These are phyloP conservation scores for Linepithema humile DNA, from an alignment of 1,140 invertebrate species.

Conservation along the genomic window DNA sequence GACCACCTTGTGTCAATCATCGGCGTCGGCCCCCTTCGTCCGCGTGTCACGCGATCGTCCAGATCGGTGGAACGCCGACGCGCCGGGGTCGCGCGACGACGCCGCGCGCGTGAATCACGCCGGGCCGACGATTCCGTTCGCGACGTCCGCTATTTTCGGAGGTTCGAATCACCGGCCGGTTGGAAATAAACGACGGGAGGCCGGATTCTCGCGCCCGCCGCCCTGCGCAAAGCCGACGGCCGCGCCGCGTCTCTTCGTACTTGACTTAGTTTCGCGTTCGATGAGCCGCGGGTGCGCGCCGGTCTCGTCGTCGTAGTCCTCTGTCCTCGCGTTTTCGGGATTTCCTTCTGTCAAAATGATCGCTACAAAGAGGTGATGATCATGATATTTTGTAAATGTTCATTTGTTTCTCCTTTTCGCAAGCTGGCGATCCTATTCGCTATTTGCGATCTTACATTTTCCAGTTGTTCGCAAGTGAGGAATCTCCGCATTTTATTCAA, in stretches of 20 bases:
- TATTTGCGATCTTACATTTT: neutral
- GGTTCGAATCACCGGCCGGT: slow-evolving; percentile 74
- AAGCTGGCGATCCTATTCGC: neutral
- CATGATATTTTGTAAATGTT: neutral
- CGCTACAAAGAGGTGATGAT: slow-evolving; percentile 66
- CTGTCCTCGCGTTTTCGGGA: neutral
- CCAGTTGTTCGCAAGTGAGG: neutral
- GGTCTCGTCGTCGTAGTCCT: slow-evolving; percentile 15
- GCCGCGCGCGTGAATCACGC: slow-evolving; percentile 62
- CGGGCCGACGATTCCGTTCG: slow-evolving; percentile 51
- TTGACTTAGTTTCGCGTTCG: slow-evolving; percentile 77
- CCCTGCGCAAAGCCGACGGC: slow-evolving; percentile 72
- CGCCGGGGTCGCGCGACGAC: slow-evolving; percentile 41
- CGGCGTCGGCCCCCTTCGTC: neutral
- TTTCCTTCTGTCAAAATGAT: slow-evolving; percentile 60
- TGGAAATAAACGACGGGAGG: slow-evolving; percentile 76
- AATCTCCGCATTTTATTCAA: neutral
- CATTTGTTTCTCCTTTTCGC: neutral
- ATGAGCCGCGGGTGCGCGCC: slow-evolving; percentile 60
- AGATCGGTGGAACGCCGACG: slow-evolving; percentile 21
- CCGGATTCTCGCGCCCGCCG: slow-evolving; percentile 35
- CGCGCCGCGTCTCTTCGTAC: slow-evolving; percentile 63
- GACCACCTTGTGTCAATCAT: slow-evolving; percentile 67
- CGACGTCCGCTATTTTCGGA: slow-evolving; percentile 77
- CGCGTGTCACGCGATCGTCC: slow-evolving; percentile 23